These are phyloP conservation scores for Triplophysa bombifrons DNA, from an alignment of 2,797 vertebrate genomes.

Conservation along the genomic window DNA sequence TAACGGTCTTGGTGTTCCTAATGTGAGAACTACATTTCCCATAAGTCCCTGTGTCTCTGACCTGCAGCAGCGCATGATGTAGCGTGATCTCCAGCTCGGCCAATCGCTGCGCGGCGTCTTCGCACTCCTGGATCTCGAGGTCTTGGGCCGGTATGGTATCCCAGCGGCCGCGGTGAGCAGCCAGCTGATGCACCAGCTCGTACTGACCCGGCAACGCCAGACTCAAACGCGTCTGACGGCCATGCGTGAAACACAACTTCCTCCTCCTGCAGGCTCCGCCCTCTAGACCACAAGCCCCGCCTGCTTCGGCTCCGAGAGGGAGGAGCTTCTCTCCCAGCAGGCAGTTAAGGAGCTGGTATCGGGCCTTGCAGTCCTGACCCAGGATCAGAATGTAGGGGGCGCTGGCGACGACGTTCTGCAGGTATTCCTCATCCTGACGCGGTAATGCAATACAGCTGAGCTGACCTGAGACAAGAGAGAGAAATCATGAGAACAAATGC, in stretches of 20 bases:
- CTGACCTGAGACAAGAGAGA: slow-evolving; percentile 72
- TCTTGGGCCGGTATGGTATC: slow-evolving; percentile 93
- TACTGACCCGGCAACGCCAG: slow-evolving; percentile 92
- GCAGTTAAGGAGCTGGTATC: slow-evolving; percentile 88
- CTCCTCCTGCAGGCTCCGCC: slow-evolving; percentile 82
- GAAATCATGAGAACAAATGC: too few relatives aligned
- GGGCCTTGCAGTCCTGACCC: slow-evolving; percentile 89
- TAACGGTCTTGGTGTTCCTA: too few relatives aligned
- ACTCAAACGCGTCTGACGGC: slow-evolving; percentile 85
- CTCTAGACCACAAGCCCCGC: slow-evolving; percentile 72
- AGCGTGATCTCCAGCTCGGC: slow-evolving; percentile 96
- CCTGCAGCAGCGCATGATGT: slow-evolving; percentile 89
- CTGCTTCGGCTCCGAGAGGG: slow-evolving; percentile 75
- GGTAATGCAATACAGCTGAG: slow-evolving; percentile 88
- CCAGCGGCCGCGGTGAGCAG: slow-evolving; percentile 89
- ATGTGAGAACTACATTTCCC: slow-evolving; percentile 9
- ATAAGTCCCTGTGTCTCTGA: slow-evolving; percentile 55
- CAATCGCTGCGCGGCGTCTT: slow-evolving; percentile 86
- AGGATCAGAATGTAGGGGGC: slow-evolving; percentile 88
- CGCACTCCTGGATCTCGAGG: slow-evolving; percentile 85
- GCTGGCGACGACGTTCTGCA: slow-evolving; percentile 81
- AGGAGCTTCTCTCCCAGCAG: slow-evolving; percentile 89
- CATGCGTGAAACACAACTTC: slow-evolving; percentile 89
- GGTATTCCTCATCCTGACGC: slow-evolving; percentile 88
- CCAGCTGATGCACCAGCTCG: slow-evolving; percentile 92